phyloP scores from a whole-genome alignment of 1,140 invertebrate genomes.

The Drusus annulatus region DNA sequence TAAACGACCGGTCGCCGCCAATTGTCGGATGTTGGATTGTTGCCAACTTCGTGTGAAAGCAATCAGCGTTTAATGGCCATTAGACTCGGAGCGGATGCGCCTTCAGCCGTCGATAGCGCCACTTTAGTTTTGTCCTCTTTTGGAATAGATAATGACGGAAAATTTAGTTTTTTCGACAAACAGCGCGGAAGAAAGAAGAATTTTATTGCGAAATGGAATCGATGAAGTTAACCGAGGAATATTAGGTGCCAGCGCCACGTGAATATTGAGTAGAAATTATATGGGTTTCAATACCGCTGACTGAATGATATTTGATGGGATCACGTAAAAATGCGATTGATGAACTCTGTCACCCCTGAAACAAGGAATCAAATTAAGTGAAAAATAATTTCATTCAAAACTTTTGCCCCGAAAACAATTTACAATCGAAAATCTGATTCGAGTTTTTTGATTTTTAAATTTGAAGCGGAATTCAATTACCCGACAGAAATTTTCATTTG shows the following conservation, averaged over 20 bases:
- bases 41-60: constrained; percentile 28
- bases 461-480: too few species aligned
- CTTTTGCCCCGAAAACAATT: too few species aligned
- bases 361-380: constrained; percentile 11
- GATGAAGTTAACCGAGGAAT: too few species aligned
- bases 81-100: constrained; percentile 7
- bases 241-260: not conserved
- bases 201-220: constrained; percentile 5
- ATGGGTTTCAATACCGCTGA: constrained; percentile 18
- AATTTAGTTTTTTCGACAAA: constrained; percentile 17
- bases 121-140: not conserved
- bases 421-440: too few species aligned
- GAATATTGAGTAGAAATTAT: constrained; percentile 32
- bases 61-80: constrained; percentile 35
- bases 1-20: not conserved
- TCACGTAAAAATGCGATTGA: constrained; percentile 31
- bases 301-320: constrained; percentile 33
- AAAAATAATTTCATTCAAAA: too few species aligned
- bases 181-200: not conserved
- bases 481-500: too few species aligned
- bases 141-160: constrained; percentile 25
- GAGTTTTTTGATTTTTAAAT: too few species aligned
- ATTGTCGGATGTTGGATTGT: constrained; percentile 8
- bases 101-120: constrained; percentile 29
- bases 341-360: not conserved